Evolutionary conservation across 2,888 invertebrate species (phyloP).

Genomic region (Luperina testacea): DNA sequence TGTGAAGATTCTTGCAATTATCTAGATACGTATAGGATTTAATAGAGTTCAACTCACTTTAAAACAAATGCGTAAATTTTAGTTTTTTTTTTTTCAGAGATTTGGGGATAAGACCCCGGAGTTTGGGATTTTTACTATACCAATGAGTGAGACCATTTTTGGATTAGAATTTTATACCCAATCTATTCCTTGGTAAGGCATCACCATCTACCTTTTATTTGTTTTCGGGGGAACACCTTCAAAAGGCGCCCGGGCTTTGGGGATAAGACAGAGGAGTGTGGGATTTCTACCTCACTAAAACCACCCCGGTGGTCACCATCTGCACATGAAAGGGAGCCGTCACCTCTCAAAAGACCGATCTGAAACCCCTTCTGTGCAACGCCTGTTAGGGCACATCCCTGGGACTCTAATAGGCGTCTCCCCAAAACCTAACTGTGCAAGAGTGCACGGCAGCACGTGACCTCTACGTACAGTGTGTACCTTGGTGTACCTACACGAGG

Average conservation of each 20-base stretch:
- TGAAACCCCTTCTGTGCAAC: too few species aligned
- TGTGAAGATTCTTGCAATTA: slow-evolving; percentile 1
- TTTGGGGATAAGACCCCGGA: too few species aligned
- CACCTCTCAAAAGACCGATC: too few species aligned
- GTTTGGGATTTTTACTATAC: too few species aligned
- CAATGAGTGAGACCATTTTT: too few species aligned
- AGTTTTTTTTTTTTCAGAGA: not conserved
- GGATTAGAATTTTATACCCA: too few species aligned
- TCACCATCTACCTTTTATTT: too few species aligned
- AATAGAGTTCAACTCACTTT: not conserved
- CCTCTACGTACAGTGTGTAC: not conserved
- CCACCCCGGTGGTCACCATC: too few species aligned
- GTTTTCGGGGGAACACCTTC: too few species aligned
- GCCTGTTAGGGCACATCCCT: too few species aligned
- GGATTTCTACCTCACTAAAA: not conserved
- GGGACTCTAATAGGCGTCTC: not conserved
- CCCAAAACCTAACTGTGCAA: not conserved
- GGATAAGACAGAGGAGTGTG: not conserved
- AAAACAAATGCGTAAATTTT: not conserved
- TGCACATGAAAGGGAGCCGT: too few species aligned
- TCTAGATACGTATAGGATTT: not conserved
- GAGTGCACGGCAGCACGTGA: not conserved
- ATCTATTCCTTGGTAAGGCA: too few species aligned
- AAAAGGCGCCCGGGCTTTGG: not conserved
- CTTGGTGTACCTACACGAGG: not conserved